A percentile compares a stretch with the other conserved stretches of the same genome.
phyloP scores from a whole-genome alignment of 2,888 invertebrate species.

The Nineta flava region DNA sequence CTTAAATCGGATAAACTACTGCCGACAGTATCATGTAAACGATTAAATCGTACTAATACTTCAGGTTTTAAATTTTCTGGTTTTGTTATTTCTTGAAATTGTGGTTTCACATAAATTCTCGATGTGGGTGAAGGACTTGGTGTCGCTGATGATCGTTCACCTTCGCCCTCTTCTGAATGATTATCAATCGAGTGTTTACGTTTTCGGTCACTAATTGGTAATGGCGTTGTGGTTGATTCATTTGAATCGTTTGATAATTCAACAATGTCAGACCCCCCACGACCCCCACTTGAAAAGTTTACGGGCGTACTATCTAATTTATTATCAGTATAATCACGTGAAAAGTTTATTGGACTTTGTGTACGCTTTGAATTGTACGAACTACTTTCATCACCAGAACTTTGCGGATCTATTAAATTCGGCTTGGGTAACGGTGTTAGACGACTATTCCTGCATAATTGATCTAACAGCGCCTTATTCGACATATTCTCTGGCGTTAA shows the following conservation, averaged over 20 bases:
- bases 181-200: constrained; percentile 6
- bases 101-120: constrained; percentile 25
- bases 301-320: constrained; percentile 6
- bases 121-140: constrained; percentile 14
- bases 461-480: constrained; percentile 47
- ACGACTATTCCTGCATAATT: constrained; percentile 44
- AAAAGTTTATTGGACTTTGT: constrained; percentile 23
- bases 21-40: constrained; percentile 4
- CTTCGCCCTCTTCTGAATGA: constrained; percentile 1
- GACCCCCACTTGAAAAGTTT: constrained; percentile 6
- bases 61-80: constrained; percentile 29
- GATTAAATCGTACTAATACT: constrained; percentile 27
- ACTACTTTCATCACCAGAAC: constrained; percentile 32
- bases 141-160: constrained; percentile 3
- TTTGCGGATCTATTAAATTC: constrained; percentile 19
- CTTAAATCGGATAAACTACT: constrained; percentile 11
- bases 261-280: constrained; percentile 20
- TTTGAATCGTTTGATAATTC: constrained; percentile 28
- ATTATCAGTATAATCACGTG: constrained; percentile 15
- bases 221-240: constrained; percentile 17
- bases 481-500: constrained; percentile 34
- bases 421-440: constrained; percentile 33
- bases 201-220: constrained; percentile 8
- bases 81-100: constrained; percentile 25
- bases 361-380: constrained; percentile 16